Evolutionary conservation across 2,113 vertebrate genomes (phyloP).

Genomic region (Etia nguti): DNA sequence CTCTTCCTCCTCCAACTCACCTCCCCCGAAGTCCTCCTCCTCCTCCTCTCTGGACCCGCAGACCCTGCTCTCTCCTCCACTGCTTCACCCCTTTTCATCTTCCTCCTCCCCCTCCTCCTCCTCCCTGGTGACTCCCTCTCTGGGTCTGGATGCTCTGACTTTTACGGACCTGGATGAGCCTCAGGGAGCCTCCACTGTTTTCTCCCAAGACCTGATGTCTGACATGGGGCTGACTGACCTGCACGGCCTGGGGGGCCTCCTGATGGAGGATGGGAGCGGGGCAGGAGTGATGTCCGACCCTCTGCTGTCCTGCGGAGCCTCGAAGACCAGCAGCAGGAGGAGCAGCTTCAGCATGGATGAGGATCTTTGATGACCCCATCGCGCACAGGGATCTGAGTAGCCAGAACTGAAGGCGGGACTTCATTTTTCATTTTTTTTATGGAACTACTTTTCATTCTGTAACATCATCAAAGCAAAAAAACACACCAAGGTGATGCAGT

Average conservation of each 20-base stretch:
- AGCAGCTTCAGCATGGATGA: conserved; percentile 89
- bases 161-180: conserved; percentile 78
- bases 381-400: background rate
- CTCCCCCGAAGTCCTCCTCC: conserved; percentile 46
- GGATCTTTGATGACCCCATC: conserved; percentile 57
- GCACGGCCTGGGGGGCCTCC: conserved; percentile 68
- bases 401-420: background rate
- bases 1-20: conserved; percentile 42
- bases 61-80: conserved; percentile 6
- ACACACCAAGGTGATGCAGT: background rate
- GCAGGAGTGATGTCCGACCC: conserved; percentile 71
- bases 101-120: background rate
- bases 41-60: conserved; percentile 38
- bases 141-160: conserved; percentile 75
- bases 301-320: conserved; percentile 80
- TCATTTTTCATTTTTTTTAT: background rate
- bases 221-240: conserved; percentile 61
- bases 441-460: background rate
- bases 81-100: conserved; percentile 22
- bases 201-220: conserved; percentile 58
- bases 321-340: conserved; percentile 81
- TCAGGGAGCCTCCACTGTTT: conserved; percentile 18
- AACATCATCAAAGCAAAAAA: background rate
- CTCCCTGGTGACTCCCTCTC: conserved; percentile 44
- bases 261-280: conserved; percentile 80